phyloP scores from a whole-genome alignment of 2,888 invertebrate species.

The Cheilosia vernalis region DNA sequence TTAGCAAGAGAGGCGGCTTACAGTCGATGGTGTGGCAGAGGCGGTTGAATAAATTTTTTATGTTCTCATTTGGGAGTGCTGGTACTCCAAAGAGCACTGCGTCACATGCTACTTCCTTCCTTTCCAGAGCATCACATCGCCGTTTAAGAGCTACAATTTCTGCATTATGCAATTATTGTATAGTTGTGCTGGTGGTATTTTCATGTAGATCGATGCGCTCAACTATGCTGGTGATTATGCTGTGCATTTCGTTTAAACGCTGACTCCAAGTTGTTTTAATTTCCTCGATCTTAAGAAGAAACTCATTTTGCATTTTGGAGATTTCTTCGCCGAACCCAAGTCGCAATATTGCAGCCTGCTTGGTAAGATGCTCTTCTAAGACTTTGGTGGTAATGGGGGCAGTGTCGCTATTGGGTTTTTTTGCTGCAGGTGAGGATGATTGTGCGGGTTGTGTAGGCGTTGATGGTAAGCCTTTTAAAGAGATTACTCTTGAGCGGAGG shows the following conservation, averaged over 20 bases:
- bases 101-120: too few relatives aligned
- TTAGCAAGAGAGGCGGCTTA: too few relatives aligned
- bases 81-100: too few relatives aligned
- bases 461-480: not conserved
- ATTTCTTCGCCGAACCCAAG: not conserved
- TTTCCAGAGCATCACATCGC: slow-evolving; percentile 2
- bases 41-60: not conserved
- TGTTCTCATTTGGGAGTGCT: not conserved
- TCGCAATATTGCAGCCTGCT: not conserved
- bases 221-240: not conserved
- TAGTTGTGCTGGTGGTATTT: slow-evolving; percentile 6
- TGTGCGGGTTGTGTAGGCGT: not conserved
- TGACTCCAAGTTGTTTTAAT: slow-evolving; percentile 6
- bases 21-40: not conserved
- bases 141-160: slow-evolving; percentile 18
- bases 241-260: not conserved
- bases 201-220: slow-evolving; percentile 7
- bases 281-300: slow-evolving; percentile 5
- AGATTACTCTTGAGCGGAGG: not conserved
- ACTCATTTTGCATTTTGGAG: slow-evolving; percentile 15
- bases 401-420: not conserved
- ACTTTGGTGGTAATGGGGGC: not conserved
- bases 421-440: not conserved
- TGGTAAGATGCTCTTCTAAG: slow-evolving; percentile 2
- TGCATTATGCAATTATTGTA: slow-evolving; percentile 2